phyloP scores from a whole-genome alignment of 2,797 vertebrate species.

The Calcarius lapponicus region DNA sequence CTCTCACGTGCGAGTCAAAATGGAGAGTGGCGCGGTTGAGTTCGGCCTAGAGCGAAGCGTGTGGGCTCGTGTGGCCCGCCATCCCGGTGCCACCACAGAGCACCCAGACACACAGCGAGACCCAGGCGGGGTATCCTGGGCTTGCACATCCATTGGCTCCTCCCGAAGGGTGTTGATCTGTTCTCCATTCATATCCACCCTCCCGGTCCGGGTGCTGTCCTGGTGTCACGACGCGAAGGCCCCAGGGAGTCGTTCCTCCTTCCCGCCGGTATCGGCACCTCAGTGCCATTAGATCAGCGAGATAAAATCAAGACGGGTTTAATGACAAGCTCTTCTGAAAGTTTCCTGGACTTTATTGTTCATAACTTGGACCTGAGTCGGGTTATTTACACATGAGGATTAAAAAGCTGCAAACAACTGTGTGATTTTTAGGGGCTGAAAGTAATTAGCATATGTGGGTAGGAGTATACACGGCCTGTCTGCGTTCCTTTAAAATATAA shows the following conservation, averaged over 20 bases:
- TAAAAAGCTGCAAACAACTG: conserved; percentile 60
- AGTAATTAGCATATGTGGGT: conserved; percentile 66
- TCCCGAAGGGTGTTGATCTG: neutral
- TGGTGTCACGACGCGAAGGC: rapidly evolving
- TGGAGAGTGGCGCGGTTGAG: conserved; percentile 21
- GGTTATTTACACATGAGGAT: conserved; percentile 52
- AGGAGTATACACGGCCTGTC: conserved; percentile 53
- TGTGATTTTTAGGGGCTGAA: conserved; percentile 59
- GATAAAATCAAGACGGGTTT: conserved; percentile 37
- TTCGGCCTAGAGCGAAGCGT: neutral
- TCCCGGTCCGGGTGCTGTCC: rapidly evolving
- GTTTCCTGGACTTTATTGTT: conserved; percentile 57
- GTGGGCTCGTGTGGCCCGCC: rapidly evolving
- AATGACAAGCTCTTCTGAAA: conserved; percentile 14
- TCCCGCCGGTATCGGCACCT: neutral
- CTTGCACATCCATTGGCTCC: neutral
- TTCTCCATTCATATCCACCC: neutral
- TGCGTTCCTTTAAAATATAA: conserved; percentile 68
- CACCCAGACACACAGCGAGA: rapidly evolving
- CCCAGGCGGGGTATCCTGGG: neutral
- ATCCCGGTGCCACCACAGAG: rapidly evolving
- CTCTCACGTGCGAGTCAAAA: neutral
- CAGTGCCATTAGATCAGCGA: neutral
- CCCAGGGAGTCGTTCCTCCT: neutral
- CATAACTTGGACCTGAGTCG: conserved; percentile 17